phyloP scores from a whole-genome alignment of 2,113 vertebrate species.

The Equus przewalskii region DNA sequence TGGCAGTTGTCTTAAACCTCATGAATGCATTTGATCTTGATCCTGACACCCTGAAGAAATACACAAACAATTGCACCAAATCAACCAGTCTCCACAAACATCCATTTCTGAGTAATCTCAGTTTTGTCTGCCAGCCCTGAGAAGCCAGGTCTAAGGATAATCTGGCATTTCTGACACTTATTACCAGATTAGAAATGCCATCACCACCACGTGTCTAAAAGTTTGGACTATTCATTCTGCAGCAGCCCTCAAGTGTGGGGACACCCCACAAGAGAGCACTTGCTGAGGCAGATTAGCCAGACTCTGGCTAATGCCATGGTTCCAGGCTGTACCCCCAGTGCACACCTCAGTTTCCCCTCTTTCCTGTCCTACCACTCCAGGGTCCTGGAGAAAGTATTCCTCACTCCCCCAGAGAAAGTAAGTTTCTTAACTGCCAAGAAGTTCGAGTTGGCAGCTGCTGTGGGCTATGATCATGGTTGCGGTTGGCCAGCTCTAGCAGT shows the following conservation, averaged over 20 bases:
- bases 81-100: neutral
- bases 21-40: slow-evolving; percentile 95
- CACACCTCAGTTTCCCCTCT: neutral
- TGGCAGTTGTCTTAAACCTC: slow-evolving; percentile 96
- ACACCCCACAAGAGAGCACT: accelerated
- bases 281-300: neutral
- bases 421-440: neutral
- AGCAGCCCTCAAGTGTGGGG: neutral
- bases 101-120: neutral
- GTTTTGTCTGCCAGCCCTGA: neutral
- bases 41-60: slow-evolving; percentile 92
- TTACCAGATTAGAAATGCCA: neutral
- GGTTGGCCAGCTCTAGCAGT: neutral
- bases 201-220: too few relatives aligned
- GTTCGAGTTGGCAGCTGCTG: neutral
- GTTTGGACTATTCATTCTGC: neutral
- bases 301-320: neutral
- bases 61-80: neutral
- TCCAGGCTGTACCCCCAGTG: neutral
- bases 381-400: neutral
- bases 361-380: neutral
- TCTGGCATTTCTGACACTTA: neutral
- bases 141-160: neutral
- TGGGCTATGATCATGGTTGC: neutral
- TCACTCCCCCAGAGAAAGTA: neutral